Evolutionary conservation across 2,888 invertebrate genomes (phyloP).

Genomic region (Agrochola macilenta): DNA sequence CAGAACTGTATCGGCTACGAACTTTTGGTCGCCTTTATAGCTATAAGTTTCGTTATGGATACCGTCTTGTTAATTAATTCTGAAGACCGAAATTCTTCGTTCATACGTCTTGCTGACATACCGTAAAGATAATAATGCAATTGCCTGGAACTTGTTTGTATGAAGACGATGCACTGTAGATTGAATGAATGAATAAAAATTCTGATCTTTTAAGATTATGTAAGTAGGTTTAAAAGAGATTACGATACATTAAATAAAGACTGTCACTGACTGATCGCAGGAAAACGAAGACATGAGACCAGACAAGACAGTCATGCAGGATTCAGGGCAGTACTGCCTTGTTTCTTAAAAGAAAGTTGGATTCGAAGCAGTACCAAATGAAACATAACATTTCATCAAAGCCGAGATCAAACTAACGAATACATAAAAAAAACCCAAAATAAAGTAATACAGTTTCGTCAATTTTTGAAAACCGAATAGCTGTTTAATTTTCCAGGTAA

Average conservation of each 20-base stretch:
- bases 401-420: too few species aligned
- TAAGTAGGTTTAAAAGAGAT: neutral
- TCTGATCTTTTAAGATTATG: neutral
- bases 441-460: neutral
- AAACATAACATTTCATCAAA: neutral
- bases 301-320: too few species aligned
- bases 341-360: neutral
- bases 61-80: constrained; percentile 11
- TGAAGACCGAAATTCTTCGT: neutral
- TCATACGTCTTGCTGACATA: neutral
- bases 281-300: neutral
- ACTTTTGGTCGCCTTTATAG: neutral
- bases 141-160: neutral
- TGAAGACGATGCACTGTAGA: neutral
- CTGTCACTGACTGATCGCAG: too few species aligned
- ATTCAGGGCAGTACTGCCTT: neutral
- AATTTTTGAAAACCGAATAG: neutral
- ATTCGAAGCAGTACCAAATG: neutral
- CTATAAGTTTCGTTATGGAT: neutral
- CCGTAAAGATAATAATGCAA: neutral
- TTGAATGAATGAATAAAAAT: neutral
- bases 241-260: neutral
- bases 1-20: too few species aligned
- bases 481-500: neutral
- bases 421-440: neutral